These are phyloP conservation scores for Meleagris gallopavo DNA, from an alignment of 2,113 vertebrate species.

Conservation along the genomic window DNA sequence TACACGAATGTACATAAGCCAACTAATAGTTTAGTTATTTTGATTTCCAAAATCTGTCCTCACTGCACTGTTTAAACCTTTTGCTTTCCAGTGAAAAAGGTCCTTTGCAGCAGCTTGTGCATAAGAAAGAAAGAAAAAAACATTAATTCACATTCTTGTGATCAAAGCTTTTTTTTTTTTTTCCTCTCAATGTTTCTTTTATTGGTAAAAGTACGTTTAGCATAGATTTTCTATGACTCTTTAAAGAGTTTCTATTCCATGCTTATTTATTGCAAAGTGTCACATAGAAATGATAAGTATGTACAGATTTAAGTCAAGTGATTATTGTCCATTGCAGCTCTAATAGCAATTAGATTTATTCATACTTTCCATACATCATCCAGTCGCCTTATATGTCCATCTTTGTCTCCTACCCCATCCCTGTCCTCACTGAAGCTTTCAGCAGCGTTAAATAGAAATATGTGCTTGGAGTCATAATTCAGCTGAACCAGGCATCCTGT, in stretches of 20 bases:
- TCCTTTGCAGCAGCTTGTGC: neutral
- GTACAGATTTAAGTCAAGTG: slow-evolving; percentile 33
- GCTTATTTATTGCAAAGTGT: slow-evolving; percentile 37
- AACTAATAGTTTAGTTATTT: neutral
- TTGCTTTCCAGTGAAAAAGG: neutral
- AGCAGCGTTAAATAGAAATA: neutral
- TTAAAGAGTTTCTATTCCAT: neutral
- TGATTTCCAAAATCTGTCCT: neutral
- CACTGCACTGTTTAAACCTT: neutral
- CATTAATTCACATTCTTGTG: neutral
- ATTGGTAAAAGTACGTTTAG: neutral
- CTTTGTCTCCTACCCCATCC: slow-evolving; percentile 30
- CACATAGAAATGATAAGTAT: slow-evolving; percentile 4
- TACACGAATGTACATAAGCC: neutral
- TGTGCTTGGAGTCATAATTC: neutral
- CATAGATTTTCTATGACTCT: neutral
- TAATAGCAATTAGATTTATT: slow-evolving; percentile 42
- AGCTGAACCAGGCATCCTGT: neutral
- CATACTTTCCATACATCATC: slow-evolving; percentile 63
- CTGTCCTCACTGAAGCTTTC: neutral
- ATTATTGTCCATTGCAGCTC: slow-evolving; percentile 28
- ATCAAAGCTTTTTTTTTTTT: neutral
- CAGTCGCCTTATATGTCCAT: slow-evolving; percentile 62
- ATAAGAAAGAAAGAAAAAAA: neutral
- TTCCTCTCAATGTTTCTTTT: neutral